phyloP scores from a whole-genome alignment of 64 coral and sea anemone genomes.

The Acropora tenuis region DNA sequence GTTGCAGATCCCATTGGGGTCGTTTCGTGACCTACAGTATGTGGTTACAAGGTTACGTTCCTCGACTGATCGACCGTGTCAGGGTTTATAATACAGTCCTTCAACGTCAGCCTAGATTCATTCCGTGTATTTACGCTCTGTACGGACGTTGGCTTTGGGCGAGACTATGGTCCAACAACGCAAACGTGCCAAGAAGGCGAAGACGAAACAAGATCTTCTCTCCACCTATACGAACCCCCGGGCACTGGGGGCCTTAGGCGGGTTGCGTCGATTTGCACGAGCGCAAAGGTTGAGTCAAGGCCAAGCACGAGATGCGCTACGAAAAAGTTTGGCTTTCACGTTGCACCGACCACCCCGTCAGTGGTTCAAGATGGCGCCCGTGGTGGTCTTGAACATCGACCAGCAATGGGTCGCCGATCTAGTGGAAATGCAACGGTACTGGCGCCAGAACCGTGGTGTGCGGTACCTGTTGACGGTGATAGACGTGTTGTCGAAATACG shows the following conservation, averaged over 20 bases:
- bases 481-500: slow-evolving; percentile 45
- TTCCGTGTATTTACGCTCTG: too few species aligned
- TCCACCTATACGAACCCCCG: too few species aligned
- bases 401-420: neutral
- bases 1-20: too few species aligned
- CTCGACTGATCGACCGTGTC: too few species aligned
- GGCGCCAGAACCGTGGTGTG: slow-evolving; percentile 10
- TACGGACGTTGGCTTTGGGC: too few species aligned
- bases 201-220: too few species aligned
- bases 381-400: slow-evolving; percentile 20
- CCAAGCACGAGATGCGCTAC: neutral
- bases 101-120: too few species aligned
- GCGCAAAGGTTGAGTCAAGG: neutral
- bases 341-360: slow-evolving; percentile 48
- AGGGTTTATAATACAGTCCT: too few species aligned
- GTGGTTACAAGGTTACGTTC: too few species aligned
- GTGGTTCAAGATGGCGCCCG: neutral
- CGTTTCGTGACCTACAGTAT: too few species aligned
- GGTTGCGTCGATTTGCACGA: slow-evolving; percentile 2
- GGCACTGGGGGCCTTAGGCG: neutral
- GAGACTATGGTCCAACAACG: too few species aligned
- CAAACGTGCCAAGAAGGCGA: too few species aligned
- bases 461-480: slow-evolving; percentile 49
- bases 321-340: slow-evolving; percentile 25
- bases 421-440: neutral